Evolutionary conservation across 1,140 invertebrate species (phyloP).

Genomic region (Bathynomus jamesi): DNA sequence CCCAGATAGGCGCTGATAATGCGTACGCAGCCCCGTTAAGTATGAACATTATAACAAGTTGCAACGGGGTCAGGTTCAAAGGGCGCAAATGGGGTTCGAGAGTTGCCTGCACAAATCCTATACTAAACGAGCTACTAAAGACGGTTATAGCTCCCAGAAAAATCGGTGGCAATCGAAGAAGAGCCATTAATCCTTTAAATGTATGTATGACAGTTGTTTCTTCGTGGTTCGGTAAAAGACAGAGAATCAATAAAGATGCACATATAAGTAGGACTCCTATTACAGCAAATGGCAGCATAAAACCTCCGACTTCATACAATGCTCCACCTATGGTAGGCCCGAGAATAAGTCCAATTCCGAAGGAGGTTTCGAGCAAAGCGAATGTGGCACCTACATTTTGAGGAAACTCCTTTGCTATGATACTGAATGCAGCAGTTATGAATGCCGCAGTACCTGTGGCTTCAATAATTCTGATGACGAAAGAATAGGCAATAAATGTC

Average conservation of each 20-base stretch:
- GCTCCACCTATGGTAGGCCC: constrained; percentile 76
- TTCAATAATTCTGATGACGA: no score
- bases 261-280: constrained; percentile 68
- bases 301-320: constrained; percentile 71
- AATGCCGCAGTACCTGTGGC: constrained; percentile 85
- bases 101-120: constrained; percentile 71
- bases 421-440: constrained; percentile 81
- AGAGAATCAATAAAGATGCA: no score
- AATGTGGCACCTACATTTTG: constrained; percentile 77
- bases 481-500: constrained; percentile 73
- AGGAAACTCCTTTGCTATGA: constrained; percentile 83
- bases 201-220: no score
- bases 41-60: constrained; percentile 75
- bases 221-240: no score
- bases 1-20: constrained; percentile 67
- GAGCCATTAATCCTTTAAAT: no score
- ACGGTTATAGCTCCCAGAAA: no score
- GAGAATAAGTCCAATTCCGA: constrained; percentile 75
- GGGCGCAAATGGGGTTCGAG: constrained; percentile 70
- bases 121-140: constrained; percentile 68
- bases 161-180: no score
- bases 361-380: constrained; percentile 91
- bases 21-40: constrained; percentile 79
- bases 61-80: constrained; percentile 60
- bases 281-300: constrained; percentile 74